These are phyloP conservation scores for Chrysopilus asiliformis DNA, from an alignment of 2,888 invertebrate genomes.

Conservation along the genomic window DNA sequence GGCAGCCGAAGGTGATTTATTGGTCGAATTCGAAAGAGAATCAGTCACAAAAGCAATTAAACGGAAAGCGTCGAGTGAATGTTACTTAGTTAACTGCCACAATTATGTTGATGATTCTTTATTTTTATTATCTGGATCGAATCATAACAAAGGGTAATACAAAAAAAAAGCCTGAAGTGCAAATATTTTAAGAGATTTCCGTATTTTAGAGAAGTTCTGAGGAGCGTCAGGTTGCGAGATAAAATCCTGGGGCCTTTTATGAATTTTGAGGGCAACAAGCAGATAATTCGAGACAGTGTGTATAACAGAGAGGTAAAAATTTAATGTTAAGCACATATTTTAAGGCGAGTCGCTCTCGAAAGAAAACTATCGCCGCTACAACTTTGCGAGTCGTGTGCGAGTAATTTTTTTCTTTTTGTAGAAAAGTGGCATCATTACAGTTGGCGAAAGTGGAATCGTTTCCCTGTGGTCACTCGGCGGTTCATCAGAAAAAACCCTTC, in stretches of 20 bases:
- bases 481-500: not conserved
- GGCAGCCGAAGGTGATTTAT: not conserved
- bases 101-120: not conserved
- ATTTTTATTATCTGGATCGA: not conserved
- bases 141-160: not conserved
- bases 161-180: no score
- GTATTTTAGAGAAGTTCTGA: not conserved
- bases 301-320: not conserved
- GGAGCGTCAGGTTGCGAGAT: not conserved
- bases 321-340: not conserved
- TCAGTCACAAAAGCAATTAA: not conserved
- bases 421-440: not conserved
- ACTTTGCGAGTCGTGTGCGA: no score
- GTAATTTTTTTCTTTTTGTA: not conserved
- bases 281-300: not conserved
- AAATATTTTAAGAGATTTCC: no score
- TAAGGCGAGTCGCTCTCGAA: not conserved
- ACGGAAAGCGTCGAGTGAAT: not conserved
- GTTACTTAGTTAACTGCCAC: not conserved
- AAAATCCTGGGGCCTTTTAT: not conserved
- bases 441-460: not conserved
- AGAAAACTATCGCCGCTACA: no score
- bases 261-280: not conserved
- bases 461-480: not conserved
- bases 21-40: not conserved